Evolutionary conservation across 2,113 vertebrate species (phyloP), one percentile per base, ranked within the genome.

Genomic region (Clarias gariepinus): DNA sequence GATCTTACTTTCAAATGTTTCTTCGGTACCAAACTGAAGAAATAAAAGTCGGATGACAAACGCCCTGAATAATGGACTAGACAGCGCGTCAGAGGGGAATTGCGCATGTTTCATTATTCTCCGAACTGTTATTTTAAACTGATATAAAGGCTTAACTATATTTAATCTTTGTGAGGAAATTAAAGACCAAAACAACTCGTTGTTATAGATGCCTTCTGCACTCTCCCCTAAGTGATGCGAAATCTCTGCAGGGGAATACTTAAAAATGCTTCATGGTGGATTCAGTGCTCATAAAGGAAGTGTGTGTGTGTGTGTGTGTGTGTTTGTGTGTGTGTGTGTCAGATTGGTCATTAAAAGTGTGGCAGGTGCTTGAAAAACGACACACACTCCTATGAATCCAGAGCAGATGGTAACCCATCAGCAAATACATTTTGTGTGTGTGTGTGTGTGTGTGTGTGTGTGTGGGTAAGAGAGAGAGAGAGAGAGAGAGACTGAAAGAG

Each of bases 331-430:
- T n/a, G 15, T 78, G 19, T 66, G 84, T 78, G 60, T 86, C 52
- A 69, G 61, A 71, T 69, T 10, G 28, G 53, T 81, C 78, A 86
- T 81, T 81, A 86, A 36, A 33, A 73, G 78, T 58, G n/a, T 86
- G 66, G 78, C 84, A 78, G 84, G 84, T 81, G 85, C 64, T 73
- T 86, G 78, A 86, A 61, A 41, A 52, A 86, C 11, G 66, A 71
- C 64, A 64, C 85, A 81, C 64, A 77, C 85, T 81, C 66, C 77
- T 81, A 15, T 86, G 64, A 86, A 57, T 80, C 55, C 85, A 60
- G 25, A 81, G 68, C 85, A 86, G 78, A 86, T 86, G 85, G 85
- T 66, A 81, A 1, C 66, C 66, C 53, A 86, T 81, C 78, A 86
- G 78, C 84, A 77, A 76, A 63, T 85, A 28, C 9, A 3, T 5